These are phyloP conservation scores for Actinemys pallida DNA, from an alignment of 2,113 vertebrate species.

Conservation along the genomic window DNA sequence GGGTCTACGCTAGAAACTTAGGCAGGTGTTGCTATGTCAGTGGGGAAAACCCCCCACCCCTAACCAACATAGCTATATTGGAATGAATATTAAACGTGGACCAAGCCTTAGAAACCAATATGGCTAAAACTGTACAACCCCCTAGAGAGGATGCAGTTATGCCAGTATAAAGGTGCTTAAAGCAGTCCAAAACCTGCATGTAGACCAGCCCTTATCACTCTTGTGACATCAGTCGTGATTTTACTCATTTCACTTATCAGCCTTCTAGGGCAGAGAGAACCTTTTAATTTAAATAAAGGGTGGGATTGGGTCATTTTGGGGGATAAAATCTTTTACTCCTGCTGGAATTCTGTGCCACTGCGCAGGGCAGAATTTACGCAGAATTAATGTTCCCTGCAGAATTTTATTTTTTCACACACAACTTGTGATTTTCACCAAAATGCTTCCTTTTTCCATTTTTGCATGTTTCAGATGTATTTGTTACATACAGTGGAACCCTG, in stretches of 20 bases:
- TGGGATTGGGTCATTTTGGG: not conserved
- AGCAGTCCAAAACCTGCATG: accelerated
- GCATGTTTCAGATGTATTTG: no score
- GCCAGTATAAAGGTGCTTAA: not conserved
- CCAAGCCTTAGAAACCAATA: not conserved
- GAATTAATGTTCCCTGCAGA: no score
- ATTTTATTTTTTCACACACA: no score
- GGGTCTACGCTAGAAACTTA: not conserved
- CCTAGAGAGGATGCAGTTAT: not conserved
- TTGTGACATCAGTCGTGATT: not conserved
- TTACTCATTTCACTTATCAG: not conserved
- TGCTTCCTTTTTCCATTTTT: no score
- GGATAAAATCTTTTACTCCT: not conserved
- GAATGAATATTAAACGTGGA: not conserved
- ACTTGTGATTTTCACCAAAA: no score
- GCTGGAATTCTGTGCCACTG: no score
- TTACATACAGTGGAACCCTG: no score
- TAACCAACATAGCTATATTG: no score
- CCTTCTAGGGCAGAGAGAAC: not conserved
- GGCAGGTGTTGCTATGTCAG: not conserved
- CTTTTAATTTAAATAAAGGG: not conserved
- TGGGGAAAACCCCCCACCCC: no score
- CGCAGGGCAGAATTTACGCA: no score
- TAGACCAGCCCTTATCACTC: not conserved
- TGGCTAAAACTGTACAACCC: not conserved